Conservation (phyloP, 2,888 invertebrate species). For the Xestia ashworthii region DNA sequence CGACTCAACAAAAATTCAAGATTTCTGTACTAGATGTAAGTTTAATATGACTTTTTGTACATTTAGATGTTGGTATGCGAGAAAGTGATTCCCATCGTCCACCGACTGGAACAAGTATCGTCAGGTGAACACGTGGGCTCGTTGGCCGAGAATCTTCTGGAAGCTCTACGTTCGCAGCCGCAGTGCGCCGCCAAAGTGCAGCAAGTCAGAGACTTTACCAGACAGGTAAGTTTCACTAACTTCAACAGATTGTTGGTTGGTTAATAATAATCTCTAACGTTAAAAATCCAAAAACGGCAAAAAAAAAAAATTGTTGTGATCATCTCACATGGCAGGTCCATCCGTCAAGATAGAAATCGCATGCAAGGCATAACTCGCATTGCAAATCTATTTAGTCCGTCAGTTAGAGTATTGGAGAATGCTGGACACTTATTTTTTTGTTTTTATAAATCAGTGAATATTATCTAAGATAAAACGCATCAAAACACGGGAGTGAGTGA, state of each 20-base stretch:
- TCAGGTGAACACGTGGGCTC: constrained; percentile 99
- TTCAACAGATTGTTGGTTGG: background rate
- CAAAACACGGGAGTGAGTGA: no score
- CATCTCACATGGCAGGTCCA: background rate
- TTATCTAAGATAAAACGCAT: no score
- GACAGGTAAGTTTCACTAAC: constrained; percentile 84
- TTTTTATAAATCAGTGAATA: no score
- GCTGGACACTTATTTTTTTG: no score
- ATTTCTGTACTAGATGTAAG: no score
- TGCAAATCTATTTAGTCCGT: no score
- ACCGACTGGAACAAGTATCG: constrained; percentile 98
- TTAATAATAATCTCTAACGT: background rate
- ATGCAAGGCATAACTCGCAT: no score
- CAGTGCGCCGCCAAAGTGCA: constrained; percentile 96
- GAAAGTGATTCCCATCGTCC: constrained; percentile 98
- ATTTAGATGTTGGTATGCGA: constrained; percentile 94
- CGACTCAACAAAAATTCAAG: no score
- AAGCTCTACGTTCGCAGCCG: constrained; percentile 95
- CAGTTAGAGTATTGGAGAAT: no score
- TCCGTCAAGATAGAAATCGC: background rate
- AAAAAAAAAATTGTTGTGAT: no score
- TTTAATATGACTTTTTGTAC: no score
- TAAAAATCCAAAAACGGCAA: background rate
- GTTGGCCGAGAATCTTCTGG: constrained; percentile 98
- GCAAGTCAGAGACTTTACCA: constrained; percentile 97